These are phyloP conservation scores for Buphagus erythrorhynchus DNA, from an alignment of 2,797 vertebrate genomes.

Conservation along the genomic window DNA sequence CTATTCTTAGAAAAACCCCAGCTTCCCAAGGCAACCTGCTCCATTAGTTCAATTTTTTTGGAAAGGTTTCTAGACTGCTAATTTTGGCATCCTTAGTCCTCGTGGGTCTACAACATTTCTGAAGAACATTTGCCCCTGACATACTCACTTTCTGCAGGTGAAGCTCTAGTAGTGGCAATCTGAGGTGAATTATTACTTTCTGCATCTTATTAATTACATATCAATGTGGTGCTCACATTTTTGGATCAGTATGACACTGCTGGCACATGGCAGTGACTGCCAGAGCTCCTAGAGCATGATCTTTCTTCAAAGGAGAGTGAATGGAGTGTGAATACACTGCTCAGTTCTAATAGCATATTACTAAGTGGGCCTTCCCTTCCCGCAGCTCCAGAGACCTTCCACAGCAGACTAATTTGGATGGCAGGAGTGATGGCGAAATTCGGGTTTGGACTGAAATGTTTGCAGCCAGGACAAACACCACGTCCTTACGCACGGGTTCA, in stretches of 20 bases:
- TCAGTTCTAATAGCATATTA: background rate
- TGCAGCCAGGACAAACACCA: background rate
- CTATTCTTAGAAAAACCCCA: constrained; percentile 40
- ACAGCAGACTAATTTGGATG: background rate
- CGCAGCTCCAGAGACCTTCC: background rate
- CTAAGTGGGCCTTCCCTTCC: background rate
- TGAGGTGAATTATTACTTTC: background rate
- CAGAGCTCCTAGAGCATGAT: background rate
- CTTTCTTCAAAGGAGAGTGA: background rate
- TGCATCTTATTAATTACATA: background rate
- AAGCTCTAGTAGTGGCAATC: background rate
- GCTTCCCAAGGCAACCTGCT: background rate
- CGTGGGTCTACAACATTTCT: background rate
- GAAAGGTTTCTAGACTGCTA: background rate
- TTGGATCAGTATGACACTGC: background rate
- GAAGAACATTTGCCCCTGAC: background rate
- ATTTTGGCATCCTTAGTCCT: background rate
- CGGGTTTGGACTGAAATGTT: background rate
- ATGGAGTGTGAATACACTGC: background rate
- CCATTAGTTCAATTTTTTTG: background rate
- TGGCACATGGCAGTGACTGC: background rate
- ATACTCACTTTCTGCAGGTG: background rate
- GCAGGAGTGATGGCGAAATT: background rate
- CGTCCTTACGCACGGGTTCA: background rate
- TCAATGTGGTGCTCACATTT: background rate